phyloP scores from a whole-genome alignment of 2,888 invertebrate species.

The Brachynemurus nebulosus region DNA sequence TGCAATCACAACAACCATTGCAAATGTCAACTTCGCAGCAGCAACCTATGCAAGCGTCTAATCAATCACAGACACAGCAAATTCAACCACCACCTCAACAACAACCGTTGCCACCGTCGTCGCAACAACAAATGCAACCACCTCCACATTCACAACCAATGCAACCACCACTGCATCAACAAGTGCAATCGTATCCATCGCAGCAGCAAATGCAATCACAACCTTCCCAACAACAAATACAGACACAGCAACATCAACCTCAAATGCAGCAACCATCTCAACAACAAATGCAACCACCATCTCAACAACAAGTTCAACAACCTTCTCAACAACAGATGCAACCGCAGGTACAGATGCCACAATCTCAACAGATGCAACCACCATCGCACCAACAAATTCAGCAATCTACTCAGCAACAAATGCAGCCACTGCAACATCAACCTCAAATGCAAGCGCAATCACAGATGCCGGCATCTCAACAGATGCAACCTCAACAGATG shows the following conservation, averaged over 20 bases:
- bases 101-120: slow-evolving; percentile 34
- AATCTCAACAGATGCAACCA: slow-evolving; percentile 9
- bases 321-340: slow-evolving; percentile 12
- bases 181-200: slow-evolving; percentile 17
- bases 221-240: slow-evolving; percentile 25
- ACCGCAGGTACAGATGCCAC: slow-evolving; percentile 14
- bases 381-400: slow-evolving; percentile 5
- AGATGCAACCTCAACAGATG: slow-evolving; percentile 24
- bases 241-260: too few species aligned
- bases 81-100: slow-evolving; percentile 23
- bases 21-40: too few species aligned
- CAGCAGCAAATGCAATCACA: slow-evolving; percentile 22
- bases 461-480: slow-evolving; percentile 14
- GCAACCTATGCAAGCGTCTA: slow-evolving; percentile 17
- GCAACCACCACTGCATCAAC: slow-evolving; percentile 20
- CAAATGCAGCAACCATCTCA: slow-evolving; percentile 20
- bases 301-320: slow-evolving; percentile 15
- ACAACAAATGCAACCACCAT: slow-evolving; percentile 9
- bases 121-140: slow-evolving; percentile 22
- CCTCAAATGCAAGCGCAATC: slow-evolving; percentile 10
- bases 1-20: slow-evolving; percentile 16
- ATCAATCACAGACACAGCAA: slow-evolving; percentile 27
- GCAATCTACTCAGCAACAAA: slow-evolving; percentile 20
- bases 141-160: slow-evolving; percentile 20
- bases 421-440: slow-evolving; percentile 18